phyloP scores from a whole-genome alignment of 2,888 invertebrate genomes.

The Andrena dorsata region DNA sequence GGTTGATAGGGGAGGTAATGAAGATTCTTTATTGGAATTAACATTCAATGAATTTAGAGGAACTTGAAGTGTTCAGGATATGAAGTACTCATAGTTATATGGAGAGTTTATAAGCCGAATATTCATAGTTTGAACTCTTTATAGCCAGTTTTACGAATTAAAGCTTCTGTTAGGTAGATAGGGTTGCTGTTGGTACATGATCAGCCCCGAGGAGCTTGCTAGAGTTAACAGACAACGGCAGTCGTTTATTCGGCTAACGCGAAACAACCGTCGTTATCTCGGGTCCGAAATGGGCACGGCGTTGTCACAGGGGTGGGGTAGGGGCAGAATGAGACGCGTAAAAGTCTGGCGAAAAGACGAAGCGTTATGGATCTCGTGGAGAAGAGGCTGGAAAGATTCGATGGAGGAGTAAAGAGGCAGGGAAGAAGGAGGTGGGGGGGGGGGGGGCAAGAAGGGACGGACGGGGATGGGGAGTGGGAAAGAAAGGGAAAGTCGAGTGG shows the following conservation, averaged over 20 bases:
- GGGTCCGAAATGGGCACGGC: conserved; percentile 19
- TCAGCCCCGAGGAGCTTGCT: neutral
- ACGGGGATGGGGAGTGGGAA: neutral
- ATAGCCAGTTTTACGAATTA: neutral
- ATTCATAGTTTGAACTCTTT: neutral
- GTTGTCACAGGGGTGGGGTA: neutral
- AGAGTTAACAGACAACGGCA: neutral
- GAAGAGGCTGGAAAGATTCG: conserved; percentile 31
- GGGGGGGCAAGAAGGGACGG: neutral
- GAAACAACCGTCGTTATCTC: conserved; percentile 33
- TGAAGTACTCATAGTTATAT: no score
- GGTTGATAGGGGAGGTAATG: no score
- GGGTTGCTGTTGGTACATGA: neutral
- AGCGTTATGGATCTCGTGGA: neutral
- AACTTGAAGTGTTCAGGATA: no score
- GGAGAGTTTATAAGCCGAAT: neutral
- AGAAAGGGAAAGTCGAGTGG: conserved; percentile 42
- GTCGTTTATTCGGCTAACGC: conserved; percentile 37
- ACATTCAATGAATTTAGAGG: no score
- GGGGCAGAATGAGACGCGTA: neutral
- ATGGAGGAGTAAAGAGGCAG: conserved; percentile 12
- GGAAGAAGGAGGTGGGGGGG: conserved; percentile 5
- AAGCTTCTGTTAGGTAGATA: neutral
- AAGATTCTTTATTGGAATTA: no score
- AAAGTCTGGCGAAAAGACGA: neutral